A percentile compares a stretch with the other conserved stretches of the same genome.
These are phyloP conservation scores for Sinodicranocentrus sp. DNA, from an alignment of 2,888 invertebrate genomes.

Conservation along the genomic window DNA sequence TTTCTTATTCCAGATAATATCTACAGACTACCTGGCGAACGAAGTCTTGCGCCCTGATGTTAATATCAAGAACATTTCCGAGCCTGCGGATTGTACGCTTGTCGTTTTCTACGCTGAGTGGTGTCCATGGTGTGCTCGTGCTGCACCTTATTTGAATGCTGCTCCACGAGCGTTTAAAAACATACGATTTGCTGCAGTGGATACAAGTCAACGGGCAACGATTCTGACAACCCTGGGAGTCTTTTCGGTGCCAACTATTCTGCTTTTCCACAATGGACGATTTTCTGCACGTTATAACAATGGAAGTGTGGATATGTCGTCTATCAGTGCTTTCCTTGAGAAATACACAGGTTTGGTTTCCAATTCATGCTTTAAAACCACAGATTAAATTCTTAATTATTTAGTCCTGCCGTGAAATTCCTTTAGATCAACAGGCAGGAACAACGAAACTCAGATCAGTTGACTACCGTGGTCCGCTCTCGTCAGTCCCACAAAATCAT, in stretches of 20 bases:
- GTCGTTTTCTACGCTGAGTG: constrained; percentile 91
- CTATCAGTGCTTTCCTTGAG: constrained; percentile 88
- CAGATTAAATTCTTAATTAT: not conserved
- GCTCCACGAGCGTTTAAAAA: constrained; percentile 91
- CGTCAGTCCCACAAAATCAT: not conserved
- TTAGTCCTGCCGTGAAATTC: not conserved
- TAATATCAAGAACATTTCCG: constrained; percentile 84
- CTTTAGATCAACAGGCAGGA: not conserved
- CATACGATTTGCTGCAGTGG: constrained; percentile 92
- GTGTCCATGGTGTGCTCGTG: constrained; percentile 93
- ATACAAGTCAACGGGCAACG: constrained; percentile 78
- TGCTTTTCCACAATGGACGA: constrained; percentile 93
- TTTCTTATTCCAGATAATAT: too few species aligned
- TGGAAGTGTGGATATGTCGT: constrained; percentile 87
- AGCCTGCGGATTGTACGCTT: constrained; percentile 83
- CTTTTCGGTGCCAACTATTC: constrained; percentile 91
- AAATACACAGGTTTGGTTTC: constrained; percentile 83
- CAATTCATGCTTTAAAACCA: not conserved
- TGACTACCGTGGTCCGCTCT: constrained; percentile 17
- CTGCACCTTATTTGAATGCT: constrained; percentile 94
- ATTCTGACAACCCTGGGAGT: constrained; percentile 94
- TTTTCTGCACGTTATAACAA: constrained; percentile 91
- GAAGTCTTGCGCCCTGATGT: constrained; percentile 82
- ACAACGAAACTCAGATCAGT: not conserved
- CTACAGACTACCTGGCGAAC: not conserved